A percentile compares a stretch with the other conserved stretches of the same genome.
Evolutionary conservation across 2,888 invertebrate genomes (phyloP).

Genomic region (Villa cingulata): DNA sequence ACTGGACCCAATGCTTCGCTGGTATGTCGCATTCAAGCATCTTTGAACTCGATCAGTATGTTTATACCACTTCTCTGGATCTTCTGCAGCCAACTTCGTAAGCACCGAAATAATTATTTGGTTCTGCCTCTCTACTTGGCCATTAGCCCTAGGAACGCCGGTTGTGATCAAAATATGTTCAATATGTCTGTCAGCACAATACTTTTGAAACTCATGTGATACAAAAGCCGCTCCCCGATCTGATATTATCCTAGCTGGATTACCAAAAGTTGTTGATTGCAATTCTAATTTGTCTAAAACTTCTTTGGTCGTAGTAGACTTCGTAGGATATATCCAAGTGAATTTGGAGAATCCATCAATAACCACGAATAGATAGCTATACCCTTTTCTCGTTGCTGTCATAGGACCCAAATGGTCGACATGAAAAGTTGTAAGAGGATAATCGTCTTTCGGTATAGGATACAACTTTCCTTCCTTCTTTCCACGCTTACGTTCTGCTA

Average conservation of each 20-base stretch:
- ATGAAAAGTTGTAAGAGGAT: too few relatives aligned
- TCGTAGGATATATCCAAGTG: constrained; percentile 24
- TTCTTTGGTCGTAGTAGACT: constrained; percentile 17
- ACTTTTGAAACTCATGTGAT: constrained; percentile 18
- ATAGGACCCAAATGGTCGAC: too few relatives aligned
- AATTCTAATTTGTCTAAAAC: constrained; percentile 18
- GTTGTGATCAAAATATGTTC: constrained; percentile 14
- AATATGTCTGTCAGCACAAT: constrained; percentile 22
- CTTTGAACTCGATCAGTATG: not conserved
- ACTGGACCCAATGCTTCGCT: not conserved
- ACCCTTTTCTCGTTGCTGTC: too few relatives aligned
- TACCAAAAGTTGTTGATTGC: constrained; percentile 23
- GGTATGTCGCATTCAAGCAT: not conserved
- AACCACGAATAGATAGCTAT: too few relatives aligned
- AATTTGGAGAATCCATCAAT: constrained; percentile 27
- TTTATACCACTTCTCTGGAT: not conserved
- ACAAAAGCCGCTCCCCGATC: constrained; percentile 21
- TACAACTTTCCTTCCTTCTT: too few relatives aligned
- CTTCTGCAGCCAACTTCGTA: not conserved
- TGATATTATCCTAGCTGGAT: constrained; percentile 22
- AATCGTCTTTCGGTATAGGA: too few relatives aligned
- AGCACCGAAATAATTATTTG: not conserved
- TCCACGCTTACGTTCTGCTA: too few relatives aligned
- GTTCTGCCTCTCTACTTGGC: constrained; percentile 1
- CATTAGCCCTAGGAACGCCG: too few relatives aligned